A percentile compares a stretch with the other conserved stretches of the same genome.
Conservation (phyloP, 2,888 invertebrate genomes). For the Lapara coniferarum region DNA sequence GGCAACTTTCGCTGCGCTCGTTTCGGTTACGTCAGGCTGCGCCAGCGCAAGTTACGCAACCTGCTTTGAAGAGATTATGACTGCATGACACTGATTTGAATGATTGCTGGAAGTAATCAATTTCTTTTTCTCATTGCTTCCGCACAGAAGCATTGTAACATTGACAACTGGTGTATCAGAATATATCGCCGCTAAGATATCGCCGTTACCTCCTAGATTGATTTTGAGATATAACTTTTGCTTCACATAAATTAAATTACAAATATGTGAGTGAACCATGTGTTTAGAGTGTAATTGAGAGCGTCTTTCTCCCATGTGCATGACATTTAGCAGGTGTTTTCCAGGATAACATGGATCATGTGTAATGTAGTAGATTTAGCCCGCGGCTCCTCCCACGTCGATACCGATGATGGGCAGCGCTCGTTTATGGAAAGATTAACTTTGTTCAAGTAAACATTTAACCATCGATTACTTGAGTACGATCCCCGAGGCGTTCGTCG, state of each 20-base stretch:
- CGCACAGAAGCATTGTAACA: conserved; percentile 37
- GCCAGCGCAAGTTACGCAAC: conserved; percentile 61
- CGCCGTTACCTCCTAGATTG: conserved; percentile 13
- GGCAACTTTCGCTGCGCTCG: conserved; percentile 80
- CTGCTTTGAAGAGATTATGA: conserved; percentile 68
- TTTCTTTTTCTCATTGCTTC: conserved; percentile 62
- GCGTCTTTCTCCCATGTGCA: neutral
- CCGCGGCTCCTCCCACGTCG: conserved; percentile 4
- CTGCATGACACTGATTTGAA: conserved; percentile 78
- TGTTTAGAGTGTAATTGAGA: conserved; percentile 16
- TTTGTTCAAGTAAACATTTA: conserved; percentile 7
- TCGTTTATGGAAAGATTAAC: conserved; percentile 20
- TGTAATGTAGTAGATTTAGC: conserved; percentile 21
- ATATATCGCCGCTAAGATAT: conserved; percentile 18
- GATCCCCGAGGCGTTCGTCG: neutral
- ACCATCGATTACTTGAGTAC: conserved; percentile 1
- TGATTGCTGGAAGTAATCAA: conserved; percentile 71
- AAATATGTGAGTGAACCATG: conserved; percentile 9
- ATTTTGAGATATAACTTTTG: conserved; percentile 1
- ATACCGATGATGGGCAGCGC: neutral
- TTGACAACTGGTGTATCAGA: conserved; percentile 9
- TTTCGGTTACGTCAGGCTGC: conserved; percentile 73
- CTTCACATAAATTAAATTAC: conserved; percentile 14
- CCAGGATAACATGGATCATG: neutral
- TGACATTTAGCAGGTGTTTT: conserved; percentile 14